Base-by-base conservation (phyloP, 2,797 vertebrate genomes). In the Diplodus puntazzo region DNA sequence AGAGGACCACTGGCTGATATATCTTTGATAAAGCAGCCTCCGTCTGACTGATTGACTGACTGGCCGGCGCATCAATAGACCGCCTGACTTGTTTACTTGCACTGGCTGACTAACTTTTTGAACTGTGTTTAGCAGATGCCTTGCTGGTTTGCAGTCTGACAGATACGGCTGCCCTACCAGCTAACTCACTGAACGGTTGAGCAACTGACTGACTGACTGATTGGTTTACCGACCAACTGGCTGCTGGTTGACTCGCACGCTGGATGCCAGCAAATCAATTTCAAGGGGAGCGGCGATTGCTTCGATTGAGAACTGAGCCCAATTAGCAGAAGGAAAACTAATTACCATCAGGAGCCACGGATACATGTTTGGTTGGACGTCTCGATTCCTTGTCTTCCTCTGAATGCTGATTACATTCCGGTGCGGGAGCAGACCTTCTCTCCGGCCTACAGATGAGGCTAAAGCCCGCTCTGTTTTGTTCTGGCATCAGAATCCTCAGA, bases 321-420 rank as follows among this genome's bases (percentile, higher is more conserved):
- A 79, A 62, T 75, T 73, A 82, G 81, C 85, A 77, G 57, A 71
- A 48, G 79, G 74, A 87, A 82, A 75, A 80, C 78, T 91, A 90
- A 92, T 93, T 87, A 91, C 67, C 81, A 89, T 66, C 72, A 85
- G 68, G 48, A 80, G 80, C 69, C 58, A 77, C 17, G 25, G 69
- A 85, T 81, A 80, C 77, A 67, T 79, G 88, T 88, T 75, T 84
- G 72, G 80, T 84, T 82, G 75, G 83, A 80, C 72, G 74, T 91
- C 69, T 91, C 52, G 57, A 81, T 82, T 82, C 73, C 67, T 79
- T 4, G 58, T 67, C 75, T 66, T 80, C 74, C 59, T 69, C 79
- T 74, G 88, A 89, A 92, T 92, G 73, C 89, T 89, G 85, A 92
- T 93, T 80, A 77, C 45, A 27, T 75, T 89, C 71, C 72, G 18